Evolutionary conservation across 2,797 vertebrate species (phyloP).

Genomic region (Pangasius macronema): DNA sequence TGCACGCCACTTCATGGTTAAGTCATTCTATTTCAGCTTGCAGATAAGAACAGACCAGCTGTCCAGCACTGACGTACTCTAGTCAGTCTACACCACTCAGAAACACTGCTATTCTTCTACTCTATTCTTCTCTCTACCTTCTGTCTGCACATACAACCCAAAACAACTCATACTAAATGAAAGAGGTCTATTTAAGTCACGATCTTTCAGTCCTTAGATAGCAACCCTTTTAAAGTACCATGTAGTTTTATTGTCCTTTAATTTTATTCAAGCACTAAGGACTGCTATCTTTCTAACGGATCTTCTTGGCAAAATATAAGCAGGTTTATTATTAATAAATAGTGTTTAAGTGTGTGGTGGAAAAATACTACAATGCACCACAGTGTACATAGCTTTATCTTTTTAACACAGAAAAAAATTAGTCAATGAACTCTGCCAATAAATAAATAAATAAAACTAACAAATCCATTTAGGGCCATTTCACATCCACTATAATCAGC

Average conservation of each 20-base stretch:
- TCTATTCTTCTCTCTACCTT: background rate
- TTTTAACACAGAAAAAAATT: background rate
- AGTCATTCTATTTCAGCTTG: conserved; percentile 23
- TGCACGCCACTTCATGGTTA: background rate
- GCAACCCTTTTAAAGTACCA: background rate
- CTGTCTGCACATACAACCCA: background rate
- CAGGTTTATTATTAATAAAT: background rate
- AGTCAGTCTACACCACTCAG: background rate
- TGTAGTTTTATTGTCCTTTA: background rate
- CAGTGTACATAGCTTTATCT: background rate
- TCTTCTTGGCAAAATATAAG: background rate
- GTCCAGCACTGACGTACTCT: conserved; percentile 18
- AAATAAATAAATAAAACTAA: background rate
- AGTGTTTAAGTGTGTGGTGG: background rate
- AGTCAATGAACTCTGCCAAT: background rate
- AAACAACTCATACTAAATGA: background rate
- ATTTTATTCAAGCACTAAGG: background rate
- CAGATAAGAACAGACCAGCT: conserved; percentile 32
- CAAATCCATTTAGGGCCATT: background rate
- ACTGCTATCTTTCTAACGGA: background rate
- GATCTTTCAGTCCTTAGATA: background rate
- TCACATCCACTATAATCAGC: background rate
- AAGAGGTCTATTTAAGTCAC: background rate
- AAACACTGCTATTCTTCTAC: background rate
- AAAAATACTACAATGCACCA: background rate